Conservation (phyloP, 2,888 invertebrate species). For the Diogma glabrata region DNA sequence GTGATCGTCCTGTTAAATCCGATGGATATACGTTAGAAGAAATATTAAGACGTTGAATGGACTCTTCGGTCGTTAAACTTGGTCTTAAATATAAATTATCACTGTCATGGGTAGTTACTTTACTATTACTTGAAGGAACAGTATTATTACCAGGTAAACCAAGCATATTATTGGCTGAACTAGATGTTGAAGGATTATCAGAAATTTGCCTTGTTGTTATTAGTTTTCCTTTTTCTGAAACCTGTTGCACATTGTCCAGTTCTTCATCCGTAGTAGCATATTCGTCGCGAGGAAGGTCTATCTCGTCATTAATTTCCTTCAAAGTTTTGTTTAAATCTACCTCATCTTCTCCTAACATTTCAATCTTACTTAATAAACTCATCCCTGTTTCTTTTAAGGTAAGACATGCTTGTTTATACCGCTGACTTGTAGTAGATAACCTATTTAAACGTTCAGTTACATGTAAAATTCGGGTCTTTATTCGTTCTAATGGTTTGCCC, state of each 20-base stretch:
- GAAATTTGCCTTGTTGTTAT: background rate
- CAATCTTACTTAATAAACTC: background rate
- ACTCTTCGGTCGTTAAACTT: background rate
- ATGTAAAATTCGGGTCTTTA: background rate
- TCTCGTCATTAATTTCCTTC: background rate
- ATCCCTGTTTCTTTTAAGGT: background rate
- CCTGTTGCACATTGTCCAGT: background rate
- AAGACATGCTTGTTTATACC: background rate
- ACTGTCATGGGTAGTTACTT: background rate
- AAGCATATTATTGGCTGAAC: too few relatives aligned
- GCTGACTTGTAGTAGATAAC: background rate
- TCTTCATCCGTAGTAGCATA: background rate
- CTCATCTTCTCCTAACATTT: background rate
- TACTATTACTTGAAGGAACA: background rate
- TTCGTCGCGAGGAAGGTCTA: background rate
- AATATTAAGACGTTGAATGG: background rate
- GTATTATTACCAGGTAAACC: background rate
- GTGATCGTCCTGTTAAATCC: too few relatives aligned
- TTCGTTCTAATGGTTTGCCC: background rate
- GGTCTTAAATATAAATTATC: too few relatives aligned
- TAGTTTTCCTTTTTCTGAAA: too few relatives aligned
- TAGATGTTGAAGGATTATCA: background rate
- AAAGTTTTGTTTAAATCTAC: background rate
- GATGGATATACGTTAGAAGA: too few relatives aligned
- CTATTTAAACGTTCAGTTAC: background rate